Conservation (phyloP, 1,140 invertebrate genomes). For the Neomicropteryx cornuta region DNA sequence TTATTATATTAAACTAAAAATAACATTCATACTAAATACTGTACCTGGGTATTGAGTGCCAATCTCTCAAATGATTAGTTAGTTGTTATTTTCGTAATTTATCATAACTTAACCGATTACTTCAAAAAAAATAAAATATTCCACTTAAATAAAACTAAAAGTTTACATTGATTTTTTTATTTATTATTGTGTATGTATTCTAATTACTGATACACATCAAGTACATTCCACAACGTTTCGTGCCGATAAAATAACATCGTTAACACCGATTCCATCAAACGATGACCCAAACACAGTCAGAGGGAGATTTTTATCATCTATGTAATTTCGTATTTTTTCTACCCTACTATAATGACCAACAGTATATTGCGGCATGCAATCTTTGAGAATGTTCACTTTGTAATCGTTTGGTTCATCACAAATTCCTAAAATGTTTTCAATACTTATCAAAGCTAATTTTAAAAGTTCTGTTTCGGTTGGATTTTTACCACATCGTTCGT, state of each 20-base stretch:
- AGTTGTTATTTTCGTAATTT: too few species aligned
- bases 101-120: too few species aligned
- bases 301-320: constrained; percentile 58
- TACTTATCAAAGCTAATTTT: constrained; percentile 53
- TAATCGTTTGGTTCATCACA: constrained; percentile 47
- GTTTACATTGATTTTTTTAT: too few species aligned
- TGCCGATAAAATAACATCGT: constrained; percentile 86
- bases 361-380: constrained; percentile 89
- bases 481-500: constrained; percentile 60
- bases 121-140: too few species aligned
- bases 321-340: constrained; percentile 53
- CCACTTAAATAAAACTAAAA: too few species aligned
- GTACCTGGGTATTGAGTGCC: too few species aligned
- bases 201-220: too few species aligned
- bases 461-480: constrained; percentile 50
- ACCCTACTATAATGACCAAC: constrained; percentile 74
- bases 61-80: too few species aligned
- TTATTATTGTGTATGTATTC: too few species aligned
- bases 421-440: constrained; percentile 63
- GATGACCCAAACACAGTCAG: constrained; percentile 76
- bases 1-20: too few species aligned
- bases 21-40: too few species aligned
- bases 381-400: constrained; percentile 57
- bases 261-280: constrained; percentile 82
- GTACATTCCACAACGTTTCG: too few species aligned